Evolutionary conservation across 1,140 invertebrate species (phyloP).

Genomic region (Arctopsyche grandis): DNA sequence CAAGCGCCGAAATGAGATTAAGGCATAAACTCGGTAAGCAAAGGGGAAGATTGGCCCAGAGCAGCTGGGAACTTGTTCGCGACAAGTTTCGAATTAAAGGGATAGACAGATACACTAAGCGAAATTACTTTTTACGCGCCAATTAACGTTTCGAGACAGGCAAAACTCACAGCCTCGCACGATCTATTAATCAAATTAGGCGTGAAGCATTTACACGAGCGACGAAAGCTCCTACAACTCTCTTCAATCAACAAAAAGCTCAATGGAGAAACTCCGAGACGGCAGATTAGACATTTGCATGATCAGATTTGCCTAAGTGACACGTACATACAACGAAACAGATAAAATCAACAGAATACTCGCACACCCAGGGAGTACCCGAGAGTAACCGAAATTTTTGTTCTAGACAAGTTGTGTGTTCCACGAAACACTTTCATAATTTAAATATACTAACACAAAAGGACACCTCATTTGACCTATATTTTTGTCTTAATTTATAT

Average conservation of each 20-base stretch:
- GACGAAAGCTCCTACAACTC: neutral
- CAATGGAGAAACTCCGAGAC: too few species aligned
- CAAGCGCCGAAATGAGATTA: neutral
- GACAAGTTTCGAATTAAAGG: slow-evolving; percentile 22
- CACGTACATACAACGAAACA: too few species aligned
- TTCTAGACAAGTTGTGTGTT: too few species aligned
- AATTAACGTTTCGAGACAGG: neutral
- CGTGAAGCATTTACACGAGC: neutral
- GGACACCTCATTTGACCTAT: too few species aligned
- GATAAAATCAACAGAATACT: too few species aligned
- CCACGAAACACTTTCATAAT: too few species aligned
- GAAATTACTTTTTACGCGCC: slow-evolving; percentile 6
- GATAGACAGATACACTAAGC: slow-evolving; percentile 14
- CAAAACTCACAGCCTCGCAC: neutral
- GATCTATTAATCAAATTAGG: neutral
- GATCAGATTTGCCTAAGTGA: too few species aligned
- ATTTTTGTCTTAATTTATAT: too few species aligned
- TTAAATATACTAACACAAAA: too few species aligned
- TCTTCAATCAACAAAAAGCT: slow-evolving; percentile 1
- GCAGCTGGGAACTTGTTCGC: slow-evolving; percentile 6
- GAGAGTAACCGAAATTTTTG: too few species aligned
- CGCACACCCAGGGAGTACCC: too few species aligned
- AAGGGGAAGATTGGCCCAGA: slow-evolving; percentile 16
- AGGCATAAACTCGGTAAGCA: neutral
- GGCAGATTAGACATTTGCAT: too few species aligned